Base-by-base conservation (phyloP, 2,113 vertebrate species). In the western clawed frog (Xenopus tropicalis) region DNA sequence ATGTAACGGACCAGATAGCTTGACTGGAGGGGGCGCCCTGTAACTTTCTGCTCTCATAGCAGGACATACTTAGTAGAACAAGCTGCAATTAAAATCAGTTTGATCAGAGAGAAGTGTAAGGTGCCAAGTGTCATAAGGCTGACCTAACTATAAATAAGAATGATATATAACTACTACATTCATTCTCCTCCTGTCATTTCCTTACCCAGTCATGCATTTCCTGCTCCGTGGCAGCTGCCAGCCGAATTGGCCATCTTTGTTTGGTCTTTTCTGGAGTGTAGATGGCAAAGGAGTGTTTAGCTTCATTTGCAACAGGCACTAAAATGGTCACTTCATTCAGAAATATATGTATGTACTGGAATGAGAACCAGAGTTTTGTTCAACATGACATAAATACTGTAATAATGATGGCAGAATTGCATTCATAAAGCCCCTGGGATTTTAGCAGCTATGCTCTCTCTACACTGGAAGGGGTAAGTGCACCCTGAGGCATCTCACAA, bases 121-220 rank as follows among this genome's bases (percentile, higher is more conserved):
- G 25, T 29, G 25, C n/a, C n/a, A n/a, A n/a, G n/a, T n/a, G n/a
- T n/a, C n/a, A n/a, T n/a, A n/a, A n/a, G n/a, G n/a, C n/a, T n/a
- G n/a, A n/a, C n/a, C n/a, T 29, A 6, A 29, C 6, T 3, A 29
- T 29, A 29, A 3, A 29, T 29, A 29, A 29, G 3, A 37, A 37
- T 37, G 10, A 29, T 7, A 29, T 29, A 29, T 29, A 7, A 3
- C 25, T 29, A 4, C 29, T 37, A 48, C 11, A 16, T 10, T 4
- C 14, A 48, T 48, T 14, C 46, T 3, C 17, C 8, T 54, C 19
- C 19, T n/a, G 14, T 54, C 19, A 10, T n/a, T 65, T 44, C 22
- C 79, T 89, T 84, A 99, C 97, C 97, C 97, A 99, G 83, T 99
- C 97, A 0, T 94, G 88, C 96, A 99, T 96, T 82, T 99, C 97